Conservation (phyloP, 1,140 invertebrate genomes). For the Aphelenchoides fujianensis region DNA sequence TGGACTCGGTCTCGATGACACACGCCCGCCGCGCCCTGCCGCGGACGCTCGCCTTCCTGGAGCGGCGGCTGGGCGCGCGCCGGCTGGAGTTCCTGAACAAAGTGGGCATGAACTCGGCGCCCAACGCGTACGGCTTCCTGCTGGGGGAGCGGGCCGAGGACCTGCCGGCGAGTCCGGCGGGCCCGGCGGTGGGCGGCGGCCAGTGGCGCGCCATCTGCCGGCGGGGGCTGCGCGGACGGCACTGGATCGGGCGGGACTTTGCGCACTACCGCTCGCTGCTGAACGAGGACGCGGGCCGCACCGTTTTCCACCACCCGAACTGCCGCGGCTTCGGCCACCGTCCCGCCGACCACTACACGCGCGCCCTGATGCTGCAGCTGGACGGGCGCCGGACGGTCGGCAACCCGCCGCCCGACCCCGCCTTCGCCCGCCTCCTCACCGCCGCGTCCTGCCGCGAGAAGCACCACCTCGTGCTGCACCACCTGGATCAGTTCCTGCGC, state of each 20-base stretch:
- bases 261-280: neutral
- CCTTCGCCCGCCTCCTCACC: neutral
- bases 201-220: neutral
- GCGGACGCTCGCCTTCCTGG: neutral
- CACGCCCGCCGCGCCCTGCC: neutral
- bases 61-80: neutral
- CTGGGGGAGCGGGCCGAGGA: neutral
- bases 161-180: slow-evolving; percentile 1
- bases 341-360: neutral
- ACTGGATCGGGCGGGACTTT: neutral
- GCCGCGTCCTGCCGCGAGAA: neutral
- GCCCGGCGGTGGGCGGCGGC: neutral
- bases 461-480: neutral
- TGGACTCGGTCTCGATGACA: neutral
- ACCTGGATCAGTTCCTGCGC: slow-evolving; percentile 1
- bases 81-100: neutral
- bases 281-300: no score
- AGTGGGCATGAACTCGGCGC: neutral
- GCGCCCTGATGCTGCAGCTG: neutral
- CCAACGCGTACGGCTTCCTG: neutral
- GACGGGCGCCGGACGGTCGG: neutral
- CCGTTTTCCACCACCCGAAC: neutral
- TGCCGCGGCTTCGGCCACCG: neutral
- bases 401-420: neutral
- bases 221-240: neutral